These are phyloP conservation scores for Sus cebifrons DNA, from an alignment of 2,797 vertebrate species.

Conservation along the genomic window DNA sequence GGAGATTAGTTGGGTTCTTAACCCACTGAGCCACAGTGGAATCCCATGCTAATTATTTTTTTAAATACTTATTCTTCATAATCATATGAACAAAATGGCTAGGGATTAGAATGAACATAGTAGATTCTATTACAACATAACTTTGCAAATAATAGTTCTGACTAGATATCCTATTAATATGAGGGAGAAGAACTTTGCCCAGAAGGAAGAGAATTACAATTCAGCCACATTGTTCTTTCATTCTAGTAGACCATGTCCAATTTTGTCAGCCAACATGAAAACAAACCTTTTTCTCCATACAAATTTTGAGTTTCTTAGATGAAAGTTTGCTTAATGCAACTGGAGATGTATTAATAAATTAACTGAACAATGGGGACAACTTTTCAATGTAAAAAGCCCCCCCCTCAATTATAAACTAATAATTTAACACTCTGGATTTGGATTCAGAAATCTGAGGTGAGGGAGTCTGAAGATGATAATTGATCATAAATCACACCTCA, in stretches of 20 bases:
- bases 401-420: background rate
- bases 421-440: constrained; percentile 2
- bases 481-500: background rate
- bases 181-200: background rate
- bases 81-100: background rate
- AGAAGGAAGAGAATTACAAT: background rate
- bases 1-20: too few relatives aligned
- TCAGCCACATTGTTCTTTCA: background rate
- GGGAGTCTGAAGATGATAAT: background rate
- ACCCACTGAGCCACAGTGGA: too few relatives aligned
- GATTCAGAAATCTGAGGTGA: background rate
- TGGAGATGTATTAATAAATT: constrained; percentile 30
- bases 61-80: background rate
- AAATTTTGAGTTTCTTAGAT: constrained; percentile 32
- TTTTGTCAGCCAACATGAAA: constrained; percentile 17
- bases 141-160: constrained; percentile 3
- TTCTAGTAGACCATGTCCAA: constrained; percentile 11
- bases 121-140: background rate
- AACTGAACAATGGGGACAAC: background rate
- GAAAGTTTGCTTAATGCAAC: background rate
- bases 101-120: background rate
- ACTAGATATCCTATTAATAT: constrained; percentile 19
- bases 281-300: background rate
- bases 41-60: constrained; percentile 11
- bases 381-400: background rate